These are phyloP conservation scores for Aphodius sticticus DNA, from an alignment of 2,888 invertebrate species.

Conservation along the genomic window DNA sequence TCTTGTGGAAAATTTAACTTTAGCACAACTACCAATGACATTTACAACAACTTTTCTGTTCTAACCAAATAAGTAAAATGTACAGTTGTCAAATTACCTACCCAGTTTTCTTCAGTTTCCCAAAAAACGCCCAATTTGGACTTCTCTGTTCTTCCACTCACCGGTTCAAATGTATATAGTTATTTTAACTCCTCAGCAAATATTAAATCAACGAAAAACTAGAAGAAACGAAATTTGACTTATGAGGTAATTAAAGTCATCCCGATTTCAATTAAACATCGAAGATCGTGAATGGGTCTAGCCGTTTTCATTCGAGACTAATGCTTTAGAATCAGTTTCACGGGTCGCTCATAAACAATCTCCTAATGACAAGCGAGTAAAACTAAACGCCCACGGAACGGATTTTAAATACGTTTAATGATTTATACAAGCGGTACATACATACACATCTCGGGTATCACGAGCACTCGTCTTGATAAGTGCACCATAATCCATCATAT, in stretches of 20 bases:
- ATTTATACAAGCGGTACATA: not conserved
- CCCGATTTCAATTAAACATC: not conserved
- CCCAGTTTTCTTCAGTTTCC: too few relatives aligned
- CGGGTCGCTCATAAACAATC: not conserved
- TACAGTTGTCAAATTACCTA: too few relatives aligned
- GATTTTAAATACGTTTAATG: not conserved
- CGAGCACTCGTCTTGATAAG: not conserved
- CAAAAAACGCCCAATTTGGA: too few relatives aligned
- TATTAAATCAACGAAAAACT: too few relatives aligned
- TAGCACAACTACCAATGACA: too few relatives aligned
- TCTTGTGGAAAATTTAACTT: too few relatives aligned
- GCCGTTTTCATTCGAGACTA: not conserved
- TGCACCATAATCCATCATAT: not conserved
- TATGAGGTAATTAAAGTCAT: not conserved
- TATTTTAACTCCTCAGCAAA: too few relatives aligned
- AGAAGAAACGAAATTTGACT: too few relatives aligned
- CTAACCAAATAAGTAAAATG: too few relatives aligned
- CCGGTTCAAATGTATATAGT: too few relatives aligned
- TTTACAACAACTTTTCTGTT: too few relatives aligned
- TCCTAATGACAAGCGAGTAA: not conserved
- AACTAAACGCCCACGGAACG: not conserved
- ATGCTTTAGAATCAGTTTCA: not conserved
- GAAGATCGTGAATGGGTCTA: not conserved
- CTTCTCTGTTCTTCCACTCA: too few relatives aligned
- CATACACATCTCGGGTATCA: constrained; percentile 4